These are phyloP conservation scores for Aphodius sticticus DNA, from an alignment of 2,888 invertebrate genomes.

Conservation along the genomic window DNA sequence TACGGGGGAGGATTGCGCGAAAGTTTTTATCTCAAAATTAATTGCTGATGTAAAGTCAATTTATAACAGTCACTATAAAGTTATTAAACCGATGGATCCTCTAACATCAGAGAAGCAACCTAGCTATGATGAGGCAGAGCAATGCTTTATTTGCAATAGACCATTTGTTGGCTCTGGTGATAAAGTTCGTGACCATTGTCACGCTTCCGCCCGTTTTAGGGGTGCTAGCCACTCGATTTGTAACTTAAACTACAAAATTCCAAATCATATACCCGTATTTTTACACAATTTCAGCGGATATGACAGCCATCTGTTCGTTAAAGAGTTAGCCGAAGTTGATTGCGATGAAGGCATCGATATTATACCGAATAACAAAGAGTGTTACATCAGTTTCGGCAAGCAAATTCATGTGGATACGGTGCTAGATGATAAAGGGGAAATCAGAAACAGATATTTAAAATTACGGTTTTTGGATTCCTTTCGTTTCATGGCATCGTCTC, in stretches of 20 bases:
- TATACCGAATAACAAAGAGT: too few species aligned
- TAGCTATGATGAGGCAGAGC: constrained; percentile 25
- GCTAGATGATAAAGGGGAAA: constrained; percentile 27
- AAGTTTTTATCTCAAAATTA: constrained; percentile 21
- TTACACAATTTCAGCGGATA: too few species aligned
- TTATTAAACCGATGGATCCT: neutral
- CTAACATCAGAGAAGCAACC: neutral
- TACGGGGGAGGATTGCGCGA: constrained; percentile 25
- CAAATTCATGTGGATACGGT: constrained; percentile 16
- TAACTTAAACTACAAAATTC: constrained; percentile 41
- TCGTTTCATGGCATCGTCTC: constrained; percentile 7
- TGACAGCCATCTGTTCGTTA: constrained; percentile 46
- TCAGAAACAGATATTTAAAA: constrained; percentile 28
- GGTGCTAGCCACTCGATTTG: constrained; percentile 46
- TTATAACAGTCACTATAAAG: constrained; percentile 26
- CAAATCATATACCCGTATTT: constrained; percentile 37
- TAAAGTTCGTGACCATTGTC: constrained; percentile 26
- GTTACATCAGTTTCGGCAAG: too few species aligned
- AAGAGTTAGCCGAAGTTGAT: constrained; percentile 43
- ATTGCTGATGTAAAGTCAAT: constrained; percentile 24
- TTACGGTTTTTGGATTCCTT: constrained; percentile 44
- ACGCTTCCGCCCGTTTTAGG: constrained; percentile 43
- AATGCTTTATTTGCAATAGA: too few species aligned
- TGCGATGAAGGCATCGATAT: constrained; percentile 37
- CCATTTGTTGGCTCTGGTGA: too few species aligned